Evolutionary conservation across 2,797 vertebrate genomes (phyloP), one percentile per base, ranked within the genome.

Genomic region (Bradypodion pumilum): DNA sequence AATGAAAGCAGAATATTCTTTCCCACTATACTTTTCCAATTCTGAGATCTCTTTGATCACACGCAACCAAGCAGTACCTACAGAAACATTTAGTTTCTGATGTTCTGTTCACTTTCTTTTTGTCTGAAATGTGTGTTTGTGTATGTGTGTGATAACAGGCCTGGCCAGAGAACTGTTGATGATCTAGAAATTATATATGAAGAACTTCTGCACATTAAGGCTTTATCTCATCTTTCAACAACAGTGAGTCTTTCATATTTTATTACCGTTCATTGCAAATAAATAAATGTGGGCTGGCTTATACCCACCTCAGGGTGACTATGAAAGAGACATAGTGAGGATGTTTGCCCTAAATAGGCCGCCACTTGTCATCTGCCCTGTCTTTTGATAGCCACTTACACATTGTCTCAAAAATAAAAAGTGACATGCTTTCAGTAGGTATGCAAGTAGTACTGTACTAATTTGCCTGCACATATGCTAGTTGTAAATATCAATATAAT

Each of bases 161-260:
- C 98, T 29, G 97, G 97, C 82, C 98, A 99, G 95, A 97, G 99
- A 93, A 97, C 96, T 32, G 91, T 95, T 56, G 98, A 99, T 93
- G 99, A 99, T 91, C 95, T 99, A 85, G 98, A 99, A 95, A 98
- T 99, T 81, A 98, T 99, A 94, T 98, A 98, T 89, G 99, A 99
- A 91, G 99, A 99, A 93, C 95, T 99, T 89, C 97, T 99, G 79
- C 98, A 99, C 91, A 99, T 99, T 91, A 99, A 99, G 92, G 98
- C 99, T 87, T 97, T 99, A 94, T 98, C 98, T 89, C 98, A 99
- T 92, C 97, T 99, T 72, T 99, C 99, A 88, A 99, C 98, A 80
- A 99, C 98, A 86, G 99, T 99, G 95, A 98, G 96, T 92, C 80
- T 87, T 90, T 81, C 62, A 25, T 49, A 80, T 42, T 12, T 79